Base-by-base conservation (phyloP, 2,888 invertebrate species). In the Campoplex nolae region DNA sequence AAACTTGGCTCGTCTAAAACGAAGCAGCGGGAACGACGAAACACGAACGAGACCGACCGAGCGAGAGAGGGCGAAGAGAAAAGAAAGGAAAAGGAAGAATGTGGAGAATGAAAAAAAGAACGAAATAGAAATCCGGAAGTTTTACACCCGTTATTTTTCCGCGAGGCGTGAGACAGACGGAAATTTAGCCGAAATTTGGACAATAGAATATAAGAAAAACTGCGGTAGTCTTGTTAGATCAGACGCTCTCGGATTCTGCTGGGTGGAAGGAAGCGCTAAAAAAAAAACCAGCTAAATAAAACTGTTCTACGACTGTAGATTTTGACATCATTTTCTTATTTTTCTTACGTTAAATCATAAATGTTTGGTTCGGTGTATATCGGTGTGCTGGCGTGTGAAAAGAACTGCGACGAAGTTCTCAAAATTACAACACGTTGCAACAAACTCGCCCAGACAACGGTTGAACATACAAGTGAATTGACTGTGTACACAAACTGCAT, bases 1-100 rank as follows among this genome's bases (percentile, higher is more conserved):
- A 83, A 92, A 91, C 88, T 92, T 92, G 90, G 90, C 90, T 90
- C 88, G 90, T 89, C 91, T 91, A 88, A 89, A 90, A 89, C 79
- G 84, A 78, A 77, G 65, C 83, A 83, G 48, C 88, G 88, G 71
- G 74, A 74, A 84, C 73, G 80, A 45, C 56, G 56, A 45, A 45
- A 82, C 68, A 16, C 28, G 35, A 75, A 76, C 16, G 65, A 54
- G 58, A 68, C 62, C 6, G 35, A 48, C 35, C n/a, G 51, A 65
- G 54, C 28, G n/a, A 71, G 28, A 62, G 38, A 67, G 45, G 28
- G 23, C 23, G 23, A 23, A 23, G 23, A 23, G 23, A 23, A 75
- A 54, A 3, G n/a, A 42, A 23, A 9, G 54, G 6, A 23, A 54
- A 56, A 56, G 0, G 23, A 23, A 23, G 23, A 67, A 65, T 18